Percentiles rank a stretch among this genome's conserved stretches.
Evolutionary conservation across 2,113 vertebrate genomes (phyloP).

Genomic region (Halcyon senegalensis): DNA sequence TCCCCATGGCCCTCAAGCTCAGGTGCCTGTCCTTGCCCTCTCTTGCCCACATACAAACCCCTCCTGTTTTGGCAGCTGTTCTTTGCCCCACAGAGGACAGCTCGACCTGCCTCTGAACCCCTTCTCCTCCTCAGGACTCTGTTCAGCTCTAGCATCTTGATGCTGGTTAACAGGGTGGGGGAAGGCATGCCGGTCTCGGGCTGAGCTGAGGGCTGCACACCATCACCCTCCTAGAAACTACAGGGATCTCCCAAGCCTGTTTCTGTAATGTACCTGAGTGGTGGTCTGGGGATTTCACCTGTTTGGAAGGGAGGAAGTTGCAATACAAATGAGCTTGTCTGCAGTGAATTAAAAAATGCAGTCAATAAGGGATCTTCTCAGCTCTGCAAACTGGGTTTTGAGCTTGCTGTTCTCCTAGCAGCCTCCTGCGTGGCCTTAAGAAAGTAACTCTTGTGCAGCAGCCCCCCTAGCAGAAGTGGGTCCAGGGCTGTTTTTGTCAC

Average conservation of each 20-base stretch:
- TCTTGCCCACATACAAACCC: background rate
- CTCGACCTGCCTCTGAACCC: background rate
- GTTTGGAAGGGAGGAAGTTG: background rate
- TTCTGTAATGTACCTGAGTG: background rate
- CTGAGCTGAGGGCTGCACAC: background rate
- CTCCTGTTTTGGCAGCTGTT: background rate
- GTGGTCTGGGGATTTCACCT: background rate
- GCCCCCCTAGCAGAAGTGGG: background rate
- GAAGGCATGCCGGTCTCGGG: accelerated
- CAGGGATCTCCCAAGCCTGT: background rate
- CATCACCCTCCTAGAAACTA: background rate
- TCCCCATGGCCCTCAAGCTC: background rate
- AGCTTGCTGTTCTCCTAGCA: background rate
- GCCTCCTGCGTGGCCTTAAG: background rate
- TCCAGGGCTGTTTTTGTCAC: background rate
- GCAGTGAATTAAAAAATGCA: background rate
- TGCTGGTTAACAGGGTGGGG: accelerated
- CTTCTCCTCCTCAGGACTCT: background rate
- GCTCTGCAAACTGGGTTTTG: background rate
- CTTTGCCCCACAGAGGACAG: background rate
- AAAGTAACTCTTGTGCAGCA: background rate
- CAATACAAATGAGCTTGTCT: background rate
- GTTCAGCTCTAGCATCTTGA: background rate
- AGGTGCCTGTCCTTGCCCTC: background rate
- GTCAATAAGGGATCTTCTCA: background rate